A percentile compares a stretch with the other conserved stretches of the same genome.
Conservation (phyloP, 2,888 invertebrate genomes). For the Copidosoma aretas region DNA sequence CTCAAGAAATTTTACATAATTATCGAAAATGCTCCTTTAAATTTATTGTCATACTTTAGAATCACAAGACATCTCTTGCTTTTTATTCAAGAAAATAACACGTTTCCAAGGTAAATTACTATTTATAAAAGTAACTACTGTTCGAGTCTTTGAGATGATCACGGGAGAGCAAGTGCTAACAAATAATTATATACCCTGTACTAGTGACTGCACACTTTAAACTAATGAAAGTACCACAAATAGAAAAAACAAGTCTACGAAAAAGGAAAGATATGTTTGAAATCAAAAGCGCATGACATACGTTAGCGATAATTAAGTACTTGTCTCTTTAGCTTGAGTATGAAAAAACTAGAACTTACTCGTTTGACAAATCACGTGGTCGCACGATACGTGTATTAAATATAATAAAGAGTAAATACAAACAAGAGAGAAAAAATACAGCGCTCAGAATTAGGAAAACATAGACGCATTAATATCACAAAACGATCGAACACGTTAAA, state of each 20-base stretch:
- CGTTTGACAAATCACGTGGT: too few species aligned
- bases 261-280: constrained; percentile 15
- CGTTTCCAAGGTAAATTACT: constrained; percentile 18
- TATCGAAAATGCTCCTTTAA: constrained; percentile 3
- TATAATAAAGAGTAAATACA: neutral
- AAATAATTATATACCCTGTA: constrained; percentile 24
- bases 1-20: neutral
- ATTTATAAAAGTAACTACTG: neutral
- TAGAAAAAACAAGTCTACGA: constrained; percentile 18
- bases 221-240: constrained; percentile 24
- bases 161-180: too few species aligned
- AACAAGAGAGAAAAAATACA: constrained; percentile 14
- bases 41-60: constrained; percentile 13
- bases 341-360: neutral
- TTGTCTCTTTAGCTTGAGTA: constrained; percentile 3
- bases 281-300: constrained; percentile 9
- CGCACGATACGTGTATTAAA: too few species aligned
- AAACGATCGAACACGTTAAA: constrained; percentile 11
- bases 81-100: neutral
- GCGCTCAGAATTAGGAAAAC: constrained; percentile 22
- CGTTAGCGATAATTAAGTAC: constrained; percentile 30
- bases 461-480: constrained; percentile 30
- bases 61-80: constrained; percentile 7
- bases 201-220: constrained; percentile 41
- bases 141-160: constrained; percentile 30